These are phyloP conservation scores for Caenorhabditis wallacei DNA, from an alignment of 2,888 invertebrate species.

Conservation along the genomic window DNA sequence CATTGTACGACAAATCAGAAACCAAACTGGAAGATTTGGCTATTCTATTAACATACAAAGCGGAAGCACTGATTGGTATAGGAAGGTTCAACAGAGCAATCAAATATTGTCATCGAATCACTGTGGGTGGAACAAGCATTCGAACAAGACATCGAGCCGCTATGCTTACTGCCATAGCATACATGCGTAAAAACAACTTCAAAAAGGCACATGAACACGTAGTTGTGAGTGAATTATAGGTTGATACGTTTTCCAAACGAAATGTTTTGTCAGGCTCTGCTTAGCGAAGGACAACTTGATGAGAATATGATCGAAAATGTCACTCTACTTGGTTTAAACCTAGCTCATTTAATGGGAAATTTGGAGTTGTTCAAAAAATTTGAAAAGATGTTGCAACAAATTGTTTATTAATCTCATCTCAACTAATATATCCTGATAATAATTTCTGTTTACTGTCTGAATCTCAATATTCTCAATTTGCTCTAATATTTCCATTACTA, in stretches of 20 bases:
- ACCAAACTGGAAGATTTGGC: conserved; percentile 21
- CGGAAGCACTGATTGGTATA: conserved; percentile 44
- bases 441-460: conserved; percentile 4
- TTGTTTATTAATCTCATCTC: conserved; percentile 38
- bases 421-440: background rate
- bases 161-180: conserved; percentile 57
- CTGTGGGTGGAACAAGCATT: background rate
- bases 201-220: conserved; percentile 31
- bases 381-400: conserved; percentile 21
- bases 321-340: conserved; percentile 51
- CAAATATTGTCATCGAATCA: conserved; percentile 39
- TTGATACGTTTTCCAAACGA: background rate
- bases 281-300: conserved; percentile 35
- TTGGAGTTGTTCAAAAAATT: conserved; percentile 43
- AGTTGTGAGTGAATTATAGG: conserved; percentile 24
- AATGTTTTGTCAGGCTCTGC: conserved; percentile 27
- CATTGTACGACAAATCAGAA: conserved; percentile 6
- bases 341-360: conserved; percentile 60
- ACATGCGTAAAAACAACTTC: conserved; percentile 51
- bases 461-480: conserved; percentile 14
- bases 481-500: conserved; percentile 14
- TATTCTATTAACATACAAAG: conserved; percentile 45
- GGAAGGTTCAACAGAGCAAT: conserved; percentile 49
- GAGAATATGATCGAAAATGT: conserved; percentile 61
- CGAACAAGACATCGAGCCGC: conserved; percentile 35